phyloP scores from a whole-genome alignment of 2,797 vertebrate species.

The Pelobates cultripes region DNA sequence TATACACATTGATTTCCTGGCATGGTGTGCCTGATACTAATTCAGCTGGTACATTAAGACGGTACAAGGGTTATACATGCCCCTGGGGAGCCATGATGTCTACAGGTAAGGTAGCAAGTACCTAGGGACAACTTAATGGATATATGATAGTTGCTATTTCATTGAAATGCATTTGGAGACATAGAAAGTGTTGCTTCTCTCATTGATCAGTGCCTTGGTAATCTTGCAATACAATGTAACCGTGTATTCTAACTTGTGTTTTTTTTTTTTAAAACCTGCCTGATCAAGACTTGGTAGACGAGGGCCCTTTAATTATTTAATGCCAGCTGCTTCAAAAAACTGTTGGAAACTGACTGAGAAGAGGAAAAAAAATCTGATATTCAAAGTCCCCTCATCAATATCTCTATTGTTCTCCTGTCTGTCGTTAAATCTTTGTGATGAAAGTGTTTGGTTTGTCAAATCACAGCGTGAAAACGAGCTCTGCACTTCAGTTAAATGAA shows the following conservation, averaged over 20 bases:
- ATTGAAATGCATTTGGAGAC: conserved; percentile 36
- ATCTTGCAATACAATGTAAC: too few relatives aligned
- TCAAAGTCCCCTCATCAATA: not conserved
- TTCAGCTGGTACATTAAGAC: conserved; percentile 79
- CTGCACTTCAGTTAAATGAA: not conserved
- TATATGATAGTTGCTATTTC: conserved; percentile 62
- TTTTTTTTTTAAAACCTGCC: too few relatives aligned
- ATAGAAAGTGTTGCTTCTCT: too few relatives aligned
- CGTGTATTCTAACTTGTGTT: too few relatives aligned
- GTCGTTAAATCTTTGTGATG: conserved; percentile 15
- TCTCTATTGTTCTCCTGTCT: conserved; percentile 14
- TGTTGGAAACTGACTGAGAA: too few relatives aligned
- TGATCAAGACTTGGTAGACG: too few relatives aligned
- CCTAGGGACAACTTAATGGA: conserved; percentile 80
- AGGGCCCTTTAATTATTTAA: too few relatives aligned
- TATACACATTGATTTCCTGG: conserved; percentile 83
- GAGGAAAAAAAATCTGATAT: too few relatives aligned
- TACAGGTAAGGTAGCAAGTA: conserved; percentile 76
- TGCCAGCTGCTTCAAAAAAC: too few relatives aligned
- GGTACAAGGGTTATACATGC: conserved; percentile 74
- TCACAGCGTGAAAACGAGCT: not conserved
- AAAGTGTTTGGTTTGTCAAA: not conserved
- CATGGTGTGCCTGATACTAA: conserved; percentile 84
- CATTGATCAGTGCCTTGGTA: too few relatives aligned
- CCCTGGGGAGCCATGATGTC: conserved; percentile 77